phyloP scores from a whole-genome alignment of 2,888 invertebrate species.

The Neria commutata region DNA sequence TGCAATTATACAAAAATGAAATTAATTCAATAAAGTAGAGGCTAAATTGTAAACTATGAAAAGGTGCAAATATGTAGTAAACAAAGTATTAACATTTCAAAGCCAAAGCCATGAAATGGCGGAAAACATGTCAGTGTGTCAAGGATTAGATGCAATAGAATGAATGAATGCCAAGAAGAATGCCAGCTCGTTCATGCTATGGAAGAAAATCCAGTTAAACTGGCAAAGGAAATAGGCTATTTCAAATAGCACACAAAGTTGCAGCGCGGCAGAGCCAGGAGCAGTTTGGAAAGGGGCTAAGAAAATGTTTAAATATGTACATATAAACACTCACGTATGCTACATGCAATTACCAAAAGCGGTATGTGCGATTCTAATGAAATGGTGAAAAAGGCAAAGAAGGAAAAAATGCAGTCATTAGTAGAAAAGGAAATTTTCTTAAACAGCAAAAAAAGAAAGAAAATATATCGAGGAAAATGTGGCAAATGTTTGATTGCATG shows the following conservation, averaged over 20 bases:
- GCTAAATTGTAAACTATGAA: neutral
- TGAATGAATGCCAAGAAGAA: neutral
- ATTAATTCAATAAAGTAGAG: too few relatives aligned
- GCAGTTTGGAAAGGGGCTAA: too few relatives aligned
- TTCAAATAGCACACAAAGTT: neutral
- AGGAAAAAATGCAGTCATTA: neutral
- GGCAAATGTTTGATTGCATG: too few relatives aligned
- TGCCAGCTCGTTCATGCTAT: too few relatives aligned
- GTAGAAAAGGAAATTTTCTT: neutral
- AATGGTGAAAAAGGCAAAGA: neutral
- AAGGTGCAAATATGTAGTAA: neutral
- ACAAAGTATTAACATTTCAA: neutral
- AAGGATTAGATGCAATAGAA: neutral
- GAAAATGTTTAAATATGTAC: too few relatives aligned
- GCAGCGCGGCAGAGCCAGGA: too few relatives aligned
- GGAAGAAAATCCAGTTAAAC: neutral
- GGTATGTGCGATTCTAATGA: conserved; percentile 2
- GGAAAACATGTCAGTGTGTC: neutral
- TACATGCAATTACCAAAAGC: too few relatives aligned
- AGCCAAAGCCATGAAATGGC: neutral
- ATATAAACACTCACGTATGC: too few relatives aligned
- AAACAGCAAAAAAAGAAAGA: neutral
- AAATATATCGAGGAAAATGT: neutral
- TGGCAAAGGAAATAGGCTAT: neutral
- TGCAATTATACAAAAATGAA: too few relatives aligned